Conservation (phyloP, 1,140 invertebrate genomes). For the Hylaeus anthracinus region DNA sequence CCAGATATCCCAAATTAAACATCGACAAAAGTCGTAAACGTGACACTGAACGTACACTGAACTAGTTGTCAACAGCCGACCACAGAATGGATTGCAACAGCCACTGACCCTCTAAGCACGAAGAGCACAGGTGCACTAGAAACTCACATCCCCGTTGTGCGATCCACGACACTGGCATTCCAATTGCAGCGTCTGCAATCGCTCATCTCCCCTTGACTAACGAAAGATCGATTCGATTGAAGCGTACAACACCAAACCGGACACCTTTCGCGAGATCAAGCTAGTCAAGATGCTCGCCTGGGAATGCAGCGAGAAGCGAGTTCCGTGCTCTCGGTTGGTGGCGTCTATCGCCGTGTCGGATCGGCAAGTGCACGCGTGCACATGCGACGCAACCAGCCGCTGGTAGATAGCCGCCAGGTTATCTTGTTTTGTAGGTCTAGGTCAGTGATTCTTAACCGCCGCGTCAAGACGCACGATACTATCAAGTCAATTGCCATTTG, state of each 20-base stretch:
- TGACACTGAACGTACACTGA: no score
- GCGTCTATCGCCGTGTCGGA: neutral
- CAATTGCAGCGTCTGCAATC: neutral
- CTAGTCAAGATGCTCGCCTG: neutral
- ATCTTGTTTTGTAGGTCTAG: conserved; percentile 72
- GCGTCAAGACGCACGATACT: conserved; percentile 31
- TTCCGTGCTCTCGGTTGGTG: neutral
- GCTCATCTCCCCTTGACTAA: neutral
- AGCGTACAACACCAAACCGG: neutral
- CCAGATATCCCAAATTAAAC: no score
- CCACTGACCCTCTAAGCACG: neutral
- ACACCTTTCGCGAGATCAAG: neutral
- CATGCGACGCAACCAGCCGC: conserved; percentile 29
- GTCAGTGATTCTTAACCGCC: conserved; percentile 50
- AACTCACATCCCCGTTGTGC: neutral
- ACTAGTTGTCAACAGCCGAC: no score
- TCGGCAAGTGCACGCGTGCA: conserved; percentile 32
- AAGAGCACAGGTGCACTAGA: neutral
- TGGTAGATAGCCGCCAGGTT: conserved; percentile 47
- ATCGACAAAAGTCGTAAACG: no score
- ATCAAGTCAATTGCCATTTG: no score
- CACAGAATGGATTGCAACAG: no score
- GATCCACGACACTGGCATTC: neutral
- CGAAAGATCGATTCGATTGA: neutral
- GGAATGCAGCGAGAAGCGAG: neutral